Base-by-base conservation (phyloP, 2,113 vertebrate genomes). In the Aix galericulata region DNA sequence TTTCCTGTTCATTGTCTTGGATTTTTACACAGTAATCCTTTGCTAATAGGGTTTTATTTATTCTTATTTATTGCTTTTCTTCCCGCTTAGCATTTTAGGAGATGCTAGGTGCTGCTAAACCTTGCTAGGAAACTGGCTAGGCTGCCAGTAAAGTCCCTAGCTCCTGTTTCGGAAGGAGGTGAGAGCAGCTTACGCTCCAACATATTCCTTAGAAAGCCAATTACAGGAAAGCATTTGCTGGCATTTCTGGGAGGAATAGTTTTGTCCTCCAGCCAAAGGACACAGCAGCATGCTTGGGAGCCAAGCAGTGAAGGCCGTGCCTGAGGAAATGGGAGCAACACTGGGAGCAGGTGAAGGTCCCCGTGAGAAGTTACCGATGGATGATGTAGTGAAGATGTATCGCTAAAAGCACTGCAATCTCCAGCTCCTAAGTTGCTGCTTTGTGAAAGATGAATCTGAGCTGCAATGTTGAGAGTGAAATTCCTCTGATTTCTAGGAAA, bases 1-100 rank as follows among this genome's bases (percentile, higher is more conserved):
- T 94, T 94, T 86, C 94, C 84, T 86, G 40, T 58, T 91, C 64
- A 92, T 90, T 91, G 82, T 92, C 73, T 53, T 25, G 13, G 40
- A 55, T 13, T 96, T 95, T 97, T 97, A 96, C 95, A 90, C 91
- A 92, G 81, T 88, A 95, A 93, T 92, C 52, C 93, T 96, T 93
- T 85, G 25, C 77, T 93, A 93, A 91, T 12, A 82, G 59, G 68
- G 29, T 34, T 46, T 91, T 77, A 84, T 77, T 95, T 78, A 78
- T 87, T 91, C 82, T 71, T 81, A 85, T 93, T 92, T 94, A 14
- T 91, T 87, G 76, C 31, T 89, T 94, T 89, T 60, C 82, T 89
- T 63, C 67, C 36, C 38, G 15, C 66, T 95, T 40, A 75, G 76
- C 63, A 32, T 87, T 94, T 82, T 29, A 83, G 87, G 46, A 80